A percentile compares a stretch with the other conserved stretches of the same genome.
Evolutionary conservation across 2,888 invertebrate genomes (phyloP).

Genomic region (Xestia c-nigrum): DNA sequence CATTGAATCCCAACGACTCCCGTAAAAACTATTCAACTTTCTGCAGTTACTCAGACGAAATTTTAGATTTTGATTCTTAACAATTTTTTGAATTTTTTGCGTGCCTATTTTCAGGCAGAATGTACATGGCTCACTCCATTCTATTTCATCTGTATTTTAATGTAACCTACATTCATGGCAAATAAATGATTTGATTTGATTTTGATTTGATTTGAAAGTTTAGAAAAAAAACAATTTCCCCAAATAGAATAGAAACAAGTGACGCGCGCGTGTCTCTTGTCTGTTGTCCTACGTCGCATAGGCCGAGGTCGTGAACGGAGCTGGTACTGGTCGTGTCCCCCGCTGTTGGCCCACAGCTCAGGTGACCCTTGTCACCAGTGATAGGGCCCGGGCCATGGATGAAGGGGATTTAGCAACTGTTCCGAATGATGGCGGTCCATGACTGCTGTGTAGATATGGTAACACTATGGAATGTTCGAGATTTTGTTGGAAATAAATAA

Average conservation of each 20-base stretch:
- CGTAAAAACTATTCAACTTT: background rate
- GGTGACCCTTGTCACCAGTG: slow-evolving; percentile 46
- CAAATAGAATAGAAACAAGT: background rate
- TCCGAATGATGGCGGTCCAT: slow-evolving; percentile 26
- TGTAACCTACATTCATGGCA: too few relatives aligned
- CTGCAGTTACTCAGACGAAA: background rate
- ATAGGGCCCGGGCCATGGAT: slow-evolving; percentile 7
- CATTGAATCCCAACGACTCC: background rate
- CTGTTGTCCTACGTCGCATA: background rate
- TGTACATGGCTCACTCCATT: too few relatives aligned
- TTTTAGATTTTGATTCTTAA: too few relatives aligned
- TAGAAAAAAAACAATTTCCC: background rate
- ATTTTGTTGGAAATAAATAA: too few relatives aligned
- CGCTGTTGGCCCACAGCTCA: slow-evolving; percentile 20
- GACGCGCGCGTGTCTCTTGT: background rate
- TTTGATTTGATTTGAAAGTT: too few relatives aligned
- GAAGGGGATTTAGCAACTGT: slow-evolving; percentile 28
- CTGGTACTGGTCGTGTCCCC: slow-evolving; percentile 16
- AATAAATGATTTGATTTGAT: too few relatives aligned
- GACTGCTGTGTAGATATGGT: background rate
- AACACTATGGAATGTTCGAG: background rate
- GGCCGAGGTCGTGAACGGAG: background rate
- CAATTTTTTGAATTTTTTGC: too few relatives aligned
- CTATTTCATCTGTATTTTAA: too few relatives aligned
- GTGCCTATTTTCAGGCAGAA: too few relatives aligned